phyloP scores from a whole-genome alignment of 2,113 vertebrate genomes.

The Lipophrys pholis region DNA sequence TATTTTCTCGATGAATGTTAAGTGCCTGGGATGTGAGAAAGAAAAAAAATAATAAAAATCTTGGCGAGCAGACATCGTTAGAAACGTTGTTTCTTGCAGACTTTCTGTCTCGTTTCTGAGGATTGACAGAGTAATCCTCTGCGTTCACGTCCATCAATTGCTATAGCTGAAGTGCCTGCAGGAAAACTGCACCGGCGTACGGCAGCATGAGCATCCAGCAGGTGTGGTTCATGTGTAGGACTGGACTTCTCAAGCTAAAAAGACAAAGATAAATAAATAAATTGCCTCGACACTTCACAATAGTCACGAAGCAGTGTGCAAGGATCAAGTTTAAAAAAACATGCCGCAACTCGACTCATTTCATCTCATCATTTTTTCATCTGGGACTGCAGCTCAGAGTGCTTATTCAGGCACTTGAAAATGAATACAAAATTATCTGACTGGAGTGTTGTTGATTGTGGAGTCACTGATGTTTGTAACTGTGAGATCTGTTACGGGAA shows the following conservation, averaged over 20 bases:
- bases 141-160: constrained; percentile 2
- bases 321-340: constrained; percentile 6
- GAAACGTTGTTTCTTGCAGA: too few relatives aligned
- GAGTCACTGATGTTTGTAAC: constrained; percentile 13
- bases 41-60: too few relatives aligned
- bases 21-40: neutral
- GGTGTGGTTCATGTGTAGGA: neutral
- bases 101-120: too few relatives aligned
- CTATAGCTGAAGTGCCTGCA: neutral
- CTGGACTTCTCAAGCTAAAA: neutral
- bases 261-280: neutral
- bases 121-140: constrained; percentile 5
- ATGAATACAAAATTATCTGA: constrained; percentile 20
- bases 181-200: constrained; percentile 3
- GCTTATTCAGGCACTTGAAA: constrained; percentile 25
- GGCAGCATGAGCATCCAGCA: neutral
- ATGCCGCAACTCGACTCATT: neutral
- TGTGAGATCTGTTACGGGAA: neutral
- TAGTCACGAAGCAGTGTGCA: constrained; percentile 22
- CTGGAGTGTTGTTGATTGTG: constrained; percentile 2
- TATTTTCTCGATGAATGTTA: neutral
- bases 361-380: constrained; percentile 27
- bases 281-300: constrained; percentile 7
- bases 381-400: constrained; percentile 1
- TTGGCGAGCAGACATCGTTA: neutral